Conservation (phyloP, 2,113 vertebrate genomes). For the Pleuronectes platessa region DNA sequence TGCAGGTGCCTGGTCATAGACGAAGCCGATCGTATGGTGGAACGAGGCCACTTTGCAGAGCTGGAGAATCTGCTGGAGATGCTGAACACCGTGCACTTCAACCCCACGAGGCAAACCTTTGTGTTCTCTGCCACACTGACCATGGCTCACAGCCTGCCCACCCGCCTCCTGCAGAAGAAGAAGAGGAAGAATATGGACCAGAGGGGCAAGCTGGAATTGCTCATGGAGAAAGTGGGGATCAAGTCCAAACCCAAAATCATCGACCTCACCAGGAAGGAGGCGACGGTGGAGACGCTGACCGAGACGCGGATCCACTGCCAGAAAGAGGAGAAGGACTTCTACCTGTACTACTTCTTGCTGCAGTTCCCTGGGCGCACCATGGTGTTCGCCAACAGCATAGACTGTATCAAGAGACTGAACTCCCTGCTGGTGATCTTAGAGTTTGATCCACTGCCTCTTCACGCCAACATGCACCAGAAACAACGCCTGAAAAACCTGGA, state of each 20-base stretch:
- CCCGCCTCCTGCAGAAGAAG: constrained; percentile 89
- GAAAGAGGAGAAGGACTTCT: constrained; percentile 92
- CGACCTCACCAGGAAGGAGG: constrained; percentile 94
- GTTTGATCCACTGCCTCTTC: constrained; percentile 87
- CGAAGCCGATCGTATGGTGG: constrained; percentile 97
- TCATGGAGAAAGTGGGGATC: constrained; percentile 94
- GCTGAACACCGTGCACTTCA: constrained; percentile 90
- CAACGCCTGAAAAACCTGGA: constrained; percentile 97
- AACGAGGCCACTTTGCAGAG: constrained; percentile 95
- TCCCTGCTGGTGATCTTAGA: constrained; percentile 92
- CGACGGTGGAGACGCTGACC: constrained; percentile 92
- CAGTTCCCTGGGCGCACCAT: constrained; percentile 94
- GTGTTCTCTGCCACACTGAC: constrained; percentile 98
- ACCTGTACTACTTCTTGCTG: constrained; percentile 95
- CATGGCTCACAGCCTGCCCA: constrained; percentile 87
- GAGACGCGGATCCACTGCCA: constrained; percentile 94
- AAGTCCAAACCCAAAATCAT: constrained; percentile 93
- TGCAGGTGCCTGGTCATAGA: constrained; percentile 95
- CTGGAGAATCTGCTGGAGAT: constrained; percentile 92
- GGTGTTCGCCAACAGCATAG: constrained; percentile 98
- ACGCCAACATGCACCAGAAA: constrained; percentile 99
- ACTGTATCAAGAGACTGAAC: constrained; percentile 94
- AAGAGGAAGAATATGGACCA: constrained; percentile 87
- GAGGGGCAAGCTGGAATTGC: constrained; percentile 87
- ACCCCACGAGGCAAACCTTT: constrained; percentile 90